Percentiles rank a stretch among this genome's conserved stretches.
Evolutionary conservation across 2,888 invertebrate genomes (phyloP).

Genomic region (Allolobophora icterica): DNA sequence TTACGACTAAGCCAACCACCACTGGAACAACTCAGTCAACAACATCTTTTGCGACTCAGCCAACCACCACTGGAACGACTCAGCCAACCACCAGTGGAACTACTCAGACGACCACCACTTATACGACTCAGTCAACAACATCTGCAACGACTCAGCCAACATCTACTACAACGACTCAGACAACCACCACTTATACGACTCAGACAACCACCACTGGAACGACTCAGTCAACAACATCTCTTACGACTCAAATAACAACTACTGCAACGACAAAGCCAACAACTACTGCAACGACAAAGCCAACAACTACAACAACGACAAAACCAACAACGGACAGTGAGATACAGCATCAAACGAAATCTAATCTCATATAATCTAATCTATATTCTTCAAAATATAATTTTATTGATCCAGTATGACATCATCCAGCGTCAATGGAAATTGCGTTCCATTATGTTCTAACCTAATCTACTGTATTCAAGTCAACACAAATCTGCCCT

Average conservation of each 20-base stretch:
- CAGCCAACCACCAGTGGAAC: no score
- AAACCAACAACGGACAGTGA: background rate
- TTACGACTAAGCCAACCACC: background rate
- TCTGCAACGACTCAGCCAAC: background rate
- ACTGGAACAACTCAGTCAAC: background rate
- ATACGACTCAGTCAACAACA: background rate
- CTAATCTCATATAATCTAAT: background rate
- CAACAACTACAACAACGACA: background rate
- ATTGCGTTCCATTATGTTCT: no score
- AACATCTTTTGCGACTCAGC: no score
- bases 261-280: no score
- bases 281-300: background rate
- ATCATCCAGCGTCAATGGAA: no score
- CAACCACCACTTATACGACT: no score
- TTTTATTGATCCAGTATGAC: no score
- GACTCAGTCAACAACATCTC: no score
- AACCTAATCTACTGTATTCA: background rate
- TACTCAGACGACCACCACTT: background rate
- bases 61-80: no score
- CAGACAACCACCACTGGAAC: no score
- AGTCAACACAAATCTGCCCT: no score
- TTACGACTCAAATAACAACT: no score
- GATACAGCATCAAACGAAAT: background rate
- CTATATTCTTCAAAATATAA: background rate
- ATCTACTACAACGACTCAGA: background rate